These are phyloP conservation scores for Tenthredo notha DNA, from an alignment of 2,888 invertebrate genomes.

Conservation along the genomic window DNA sequence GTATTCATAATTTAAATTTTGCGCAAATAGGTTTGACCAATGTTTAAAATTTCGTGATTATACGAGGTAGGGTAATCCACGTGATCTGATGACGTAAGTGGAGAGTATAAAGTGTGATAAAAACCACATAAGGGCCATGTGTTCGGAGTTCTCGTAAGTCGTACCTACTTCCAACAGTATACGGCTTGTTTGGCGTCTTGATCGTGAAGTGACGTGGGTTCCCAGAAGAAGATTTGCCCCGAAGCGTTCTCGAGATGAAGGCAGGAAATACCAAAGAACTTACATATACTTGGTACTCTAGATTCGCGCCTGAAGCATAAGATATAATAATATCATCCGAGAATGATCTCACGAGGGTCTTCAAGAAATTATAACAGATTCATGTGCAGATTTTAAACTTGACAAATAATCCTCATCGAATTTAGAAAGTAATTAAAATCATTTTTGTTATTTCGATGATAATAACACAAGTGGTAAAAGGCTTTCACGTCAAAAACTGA, in stretches of 20 bases:
- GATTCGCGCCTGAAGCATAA: neutral
- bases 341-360: neutral
- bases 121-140: constrained; percentile 31
- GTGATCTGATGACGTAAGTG: constrained; percentile 2
- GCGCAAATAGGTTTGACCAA: neutral
- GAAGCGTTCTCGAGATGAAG: constrained; percentile 24
- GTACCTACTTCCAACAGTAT: constrained; percentile 27
- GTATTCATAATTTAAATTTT: neutral
- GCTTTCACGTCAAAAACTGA: neutral
- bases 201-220: constrained; percentile 15
- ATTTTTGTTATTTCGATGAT: neutral
- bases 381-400: no score
- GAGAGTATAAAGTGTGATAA: neutral
- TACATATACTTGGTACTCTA: neutral
- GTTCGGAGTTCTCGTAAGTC: constrained; percentile 12
- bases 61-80: neutral
- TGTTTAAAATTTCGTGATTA: neutral
- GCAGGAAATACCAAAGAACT: constrained; percentile 39
- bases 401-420: neutral
- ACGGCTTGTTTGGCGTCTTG: neutral
- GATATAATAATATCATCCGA: neutral
- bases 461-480: neutral
- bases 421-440: neutral
- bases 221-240: constrained; percentile 43
- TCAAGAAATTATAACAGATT: neutral